Conservation (phyloP, 2,797 vertebrate species). For the Darevskia mixta region DNA sequence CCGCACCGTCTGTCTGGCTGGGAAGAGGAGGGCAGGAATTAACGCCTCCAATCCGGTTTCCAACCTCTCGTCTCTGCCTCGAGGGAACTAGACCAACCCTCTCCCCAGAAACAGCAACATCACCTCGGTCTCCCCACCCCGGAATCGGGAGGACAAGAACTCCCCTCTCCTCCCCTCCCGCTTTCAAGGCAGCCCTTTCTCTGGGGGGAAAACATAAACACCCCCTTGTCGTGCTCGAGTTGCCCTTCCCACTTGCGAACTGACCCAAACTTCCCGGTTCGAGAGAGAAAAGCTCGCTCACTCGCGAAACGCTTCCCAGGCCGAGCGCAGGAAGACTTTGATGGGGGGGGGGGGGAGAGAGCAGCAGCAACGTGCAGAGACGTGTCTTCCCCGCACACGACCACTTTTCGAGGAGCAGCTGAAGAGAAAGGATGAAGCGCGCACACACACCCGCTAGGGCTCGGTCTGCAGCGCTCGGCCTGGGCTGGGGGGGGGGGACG, state of each 20-base stretch:
- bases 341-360: too few species aligned
- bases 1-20: slow-evolving; percentile 36
- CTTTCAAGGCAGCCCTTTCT: neutral
- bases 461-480: neutral
- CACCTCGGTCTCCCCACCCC: neutral
- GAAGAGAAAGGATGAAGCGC: neutral
- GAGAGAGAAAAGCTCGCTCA: neutral
- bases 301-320: neutral
- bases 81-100: neutral
- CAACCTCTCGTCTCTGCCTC: neutral
- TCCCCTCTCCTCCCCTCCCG: neutral
- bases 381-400: neutral
- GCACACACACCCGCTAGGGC: neutral
- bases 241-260: too few species aligned
- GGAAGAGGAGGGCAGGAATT: neutral
- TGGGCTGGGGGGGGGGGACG: too few species aligned
- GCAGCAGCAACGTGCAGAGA: neutral
- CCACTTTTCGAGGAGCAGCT: slow-evolving; percentile 22
- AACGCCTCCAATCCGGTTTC: neutral
- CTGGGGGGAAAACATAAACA: neutral
- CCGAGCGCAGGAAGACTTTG: neutral
- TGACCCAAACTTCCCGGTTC: neutral
- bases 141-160: neutral
- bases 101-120: neutral
- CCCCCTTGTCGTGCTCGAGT: neutral